Evolutionary conservation across 1,140 invertebrate species (phyloP).

Genomic region (Papilio helenus): DNA sequence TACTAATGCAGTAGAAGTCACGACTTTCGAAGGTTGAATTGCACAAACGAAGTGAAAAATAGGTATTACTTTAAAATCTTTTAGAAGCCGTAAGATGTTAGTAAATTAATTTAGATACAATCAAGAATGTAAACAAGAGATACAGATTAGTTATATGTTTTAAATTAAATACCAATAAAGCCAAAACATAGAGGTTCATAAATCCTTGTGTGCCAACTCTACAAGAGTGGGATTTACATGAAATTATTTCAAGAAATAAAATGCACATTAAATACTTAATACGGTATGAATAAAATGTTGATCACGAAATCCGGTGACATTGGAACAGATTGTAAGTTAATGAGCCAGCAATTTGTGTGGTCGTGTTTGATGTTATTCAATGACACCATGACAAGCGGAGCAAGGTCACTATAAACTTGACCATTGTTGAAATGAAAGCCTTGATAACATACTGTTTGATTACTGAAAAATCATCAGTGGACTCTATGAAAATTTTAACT

Average conservation of each 20-base stretch:
- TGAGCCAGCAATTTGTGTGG: slow-evolving; percentile 44
- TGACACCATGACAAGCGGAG: slow-evolving; percentile 36
- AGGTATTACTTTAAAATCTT: background rate
- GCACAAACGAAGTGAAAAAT: background rate
- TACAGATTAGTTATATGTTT: too few species aligned
- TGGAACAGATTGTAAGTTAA: slow-evolving; percentile 33
- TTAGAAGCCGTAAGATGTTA: too few species aligned
- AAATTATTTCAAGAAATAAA: too few species aligned
- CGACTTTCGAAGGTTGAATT: slow-evolving; percentile 8
- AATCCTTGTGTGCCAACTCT: too few species aligned
- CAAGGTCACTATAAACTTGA: slow-evolving; percentile 40
- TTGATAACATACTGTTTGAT: slow-evolving; percentile 24
- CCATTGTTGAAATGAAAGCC: slow-evolving; percentile 16
- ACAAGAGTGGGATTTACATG: too few species aligned
- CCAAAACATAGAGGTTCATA: too few species aligned
- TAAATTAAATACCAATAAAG: too few species aligned
- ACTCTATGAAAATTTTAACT: background rate
- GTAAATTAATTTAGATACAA: too few species aligned
- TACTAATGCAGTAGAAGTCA: background rate
- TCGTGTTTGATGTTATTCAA: slow-evolving; percentile 38
- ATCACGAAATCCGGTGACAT: slow-evolving; percentile 38
- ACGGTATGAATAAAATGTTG: slow-evolving; percentile 30
- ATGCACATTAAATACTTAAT: background rate
- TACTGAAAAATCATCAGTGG: background rate
- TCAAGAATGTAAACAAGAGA: too few species aligned